These are phyloP conservation scores for Atethmia centrago DNA, from an alignment of 2,888 invertebrate genomes.

Conservation along the genomic window DNA sequence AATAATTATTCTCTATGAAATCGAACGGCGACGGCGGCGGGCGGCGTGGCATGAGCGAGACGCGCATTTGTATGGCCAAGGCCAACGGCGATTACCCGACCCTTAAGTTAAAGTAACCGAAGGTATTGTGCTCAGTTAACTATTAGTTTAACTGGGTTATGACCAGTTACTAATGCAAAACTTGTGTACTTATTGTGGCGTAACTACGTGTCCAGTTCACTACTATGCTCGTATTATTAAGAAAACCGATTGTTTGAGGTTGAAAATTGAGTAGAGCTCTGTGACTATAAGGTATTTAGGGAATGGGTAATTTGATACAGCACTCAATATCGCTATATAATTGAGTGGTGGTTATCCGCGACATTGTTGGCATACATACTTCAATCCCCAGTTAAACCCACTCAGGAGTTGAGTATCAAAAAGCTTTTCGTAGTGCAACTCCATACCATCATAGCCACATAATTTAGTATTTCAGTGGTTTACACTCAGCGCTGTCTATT, in stretches of 20 bases:
- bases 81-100: too few species aligned
- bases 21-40: too few species aligned
- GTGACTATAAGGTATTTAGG: slow-evolving; percentile 24
- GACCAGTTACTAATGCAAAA: slow-evolving; percentile 47
- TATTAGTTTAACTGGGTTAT: slow-evolving; percentile 58
- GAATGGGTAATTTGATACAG: slow-evolving; percentile 50
- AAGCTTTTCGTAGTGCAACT: not conserved
- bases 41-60: too few species aligned
- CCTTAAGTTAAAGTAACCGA: slow-evolving; percentile 35
- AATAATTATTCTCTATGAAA: too few species aligned
- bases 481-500: not conserved
- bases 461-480: not conserved
- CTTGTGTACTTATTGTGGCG: slow-evolving; percentile 46
- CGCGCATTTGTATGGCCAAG: too few species aligned
- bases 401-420: not conserved
- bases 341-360: slow-evolving; percentile 9
- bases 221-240: slow-evolving; percentile 48
- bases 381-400: not conserved
- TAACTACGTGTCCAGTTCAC: slow-evolving; percentile 45
- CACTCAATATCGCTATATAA: slow-evolving; percentile 17
- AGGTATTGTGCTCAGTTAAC: slow-evolving; percentile 45
- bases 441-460: not conserved
- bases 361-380: not conserved
- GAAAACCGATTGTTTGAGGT: slow-evolving; percentile 52
- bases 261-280: slow-evolving; percentile 41